Evolutionary conservation across 2,888 invertebrate species (phyloP).

Genomic region (Cosmia trapezina): DNA sequence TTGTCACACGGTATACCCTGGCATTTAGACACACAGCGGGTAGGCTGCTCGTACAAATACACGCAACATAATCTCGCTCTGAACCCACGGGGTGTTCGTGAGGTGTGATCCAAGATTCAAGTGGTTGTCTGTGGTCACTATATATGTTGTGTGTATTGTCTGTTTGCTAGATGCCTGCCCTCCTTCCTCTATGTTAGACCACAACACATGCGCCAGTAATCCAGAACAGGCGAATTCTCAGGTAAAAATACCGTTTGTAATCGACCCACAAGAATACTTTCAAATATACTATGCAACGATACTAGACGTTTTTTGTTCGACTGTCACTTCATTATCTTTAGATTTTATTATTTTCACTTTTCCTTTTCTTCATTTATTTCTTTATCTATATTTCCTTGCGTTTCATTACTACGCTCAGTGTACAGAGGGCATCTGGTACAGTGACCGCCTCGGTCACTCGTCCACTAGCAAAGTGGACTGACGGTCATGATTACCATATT

Average conservation of each 20-base stretch:
- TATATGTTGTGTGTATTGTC: conserved; percentile 95
- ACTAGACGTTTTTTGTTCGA: conserved; percentile 87
- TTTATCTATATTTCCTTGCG: conserved; percentile 78
- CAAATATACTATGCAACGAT: conserved; percentile 89
- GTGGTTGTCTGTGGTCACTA: conserved; percentile 91
- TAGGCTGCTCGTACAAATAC: conserved; percentile 87
- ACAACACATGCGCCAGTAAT: conserved; percentile 94
- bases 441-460: conserved; percentile 71
- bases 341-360: conserved; percentile 85
- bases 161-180: conserved; percentile 98
- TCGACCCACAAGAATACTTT: conserved; percentile 89
- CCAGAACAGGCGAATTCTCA: conserved; percentile 93
- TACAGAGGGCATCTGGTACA: conserved; percentile 77
- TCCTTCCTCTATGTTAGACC: conserved; percentile 96
- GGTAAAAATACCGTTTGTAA: conserved; percentile 91
- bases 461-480: conserved; percentile 70
- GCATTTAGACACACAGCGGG: conserved; percentile 74
- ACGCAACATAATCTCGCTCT: conserved; percentile 88
- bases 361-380: conserved; percentile 81
- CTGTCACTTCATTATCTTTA: conserved; percentile 88
- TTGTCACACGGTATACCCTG: conserved; percentile 68
- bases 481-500: conserved; percentile 70
- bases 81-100: conserved; percentile 85
- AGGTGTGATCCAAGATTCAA: conserved; percentile 90
- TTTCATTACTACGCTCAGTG: conserved; percentile 86